Conservation (phyloP, 2,888 invertebrate genomes). For the Clanis bilineata region DNA sequence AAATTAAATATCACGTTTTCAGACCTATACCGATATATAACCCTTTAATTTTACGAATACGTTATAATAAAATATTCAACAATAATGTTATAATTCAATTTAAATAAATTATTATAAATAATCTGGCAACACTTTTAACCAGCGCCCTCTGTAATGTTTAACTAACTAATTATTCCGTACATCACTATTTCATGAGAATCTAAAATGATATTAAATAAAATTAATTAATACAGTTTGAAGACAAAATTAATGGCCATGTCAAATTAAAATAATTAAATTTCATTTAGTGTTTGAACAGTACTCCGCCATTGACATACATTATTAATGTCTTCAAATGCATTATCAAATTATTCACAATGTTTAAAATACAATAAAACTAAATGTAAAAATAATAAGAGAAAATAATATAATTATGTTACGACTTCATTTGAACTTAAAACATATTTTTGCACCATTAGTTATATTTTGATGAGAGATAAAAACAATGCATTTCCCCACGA, state of each 20-base stretch:
- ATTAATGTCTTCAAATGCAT: background rate
- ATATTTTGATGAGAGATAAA: conserved; percentile 36
- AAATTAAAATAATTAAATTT: background rate
- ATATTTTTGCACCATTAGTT: conserved; percentile 63
- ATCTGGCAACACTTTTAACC: conserved; percentile 33
- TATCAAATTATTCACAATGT: background rate
- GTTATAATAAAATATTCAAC: background rate
- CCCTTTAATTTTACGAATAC: background rate
- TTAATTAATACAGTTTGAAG: background rate
- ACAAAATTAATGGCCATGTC: background rate
- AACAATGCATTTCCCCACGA: conserved; percentile 33
- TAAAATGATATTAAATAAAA: conserved; percentile 17
- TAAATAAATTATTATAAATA: background rate
- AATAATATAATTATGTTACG: conserved; percentile 28
- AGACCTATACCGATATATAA: no score
- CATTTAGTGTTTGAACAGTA: background rate
- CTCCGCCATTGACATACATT: background rate
- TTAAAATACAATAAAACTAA: conserved; percentile 7
- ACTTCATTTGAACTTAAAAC: conserved; percentile 35
- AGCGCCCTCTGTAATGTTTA: conserved; percentile 45
- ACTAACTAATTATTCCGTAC: conserved; percentile 31
- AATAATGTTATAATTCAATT: background rate
- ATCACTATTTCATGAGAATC: conserved; percentile 24
- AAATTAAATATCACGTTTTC: background rate
- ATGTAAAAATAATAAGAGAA: conserved; percentile 34